phyloP scores from a whole-genome alignment of 2,888 invertebrate genomes.

The Yponomeuta cagnagella region DNA sequence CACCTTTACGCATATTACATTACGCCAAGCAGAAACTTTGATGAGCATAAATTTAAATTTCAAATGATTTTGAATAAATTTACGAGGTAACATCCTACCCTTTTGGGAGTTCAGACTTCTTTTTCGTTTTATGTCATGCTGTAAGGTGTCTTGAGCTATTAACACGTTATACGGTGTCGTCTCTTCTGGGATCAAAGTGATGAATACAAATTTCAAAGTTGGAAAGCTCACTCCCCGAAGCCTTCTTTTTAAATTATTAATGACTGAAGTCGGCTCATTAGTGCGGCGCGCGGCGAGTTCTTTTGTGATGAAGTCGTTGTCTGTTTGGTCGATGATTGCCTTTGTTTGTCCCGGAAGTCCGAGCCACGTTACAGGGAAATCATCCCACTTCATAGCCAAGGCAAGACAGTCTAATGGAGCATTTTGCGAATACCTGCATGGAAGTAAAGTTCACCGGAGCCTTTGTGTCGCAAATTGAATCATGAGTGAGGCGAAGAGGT shows the following conservation, averaged over 20 bases:
- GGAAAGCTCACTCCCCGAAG: not conserved
- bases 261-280: constrained; percentile 21
- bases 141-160: not conserved
- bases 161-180: not conserved
- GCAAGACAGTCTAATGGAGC: not conserved
- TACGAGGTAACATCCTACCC: constrained; percentile 48
- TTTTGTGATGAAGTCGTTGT: not conserved
- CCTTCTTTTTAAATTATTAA: not conserved
- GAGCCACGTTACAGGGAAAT: not conserved
- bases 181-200: not conserved
- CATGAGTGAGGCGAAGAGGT: constrained; percentile 37
- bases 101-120: constrained; percentile 44
- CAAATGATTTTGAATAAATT: constrained; percentile 64
- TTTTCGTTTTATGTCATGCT: constrained; percentile 22
- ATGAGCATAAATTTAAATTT: constrained; percentile 66
- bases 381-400: not conserved
- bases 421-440: not conserved
- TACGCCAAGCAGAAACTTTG: constrained; percentile 51
- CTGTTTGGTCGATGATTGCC: not conserved
- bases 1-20: constrained; percentile 34
- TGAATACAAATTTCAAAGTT: not conserved
- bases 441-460: constrained; percentile 22
- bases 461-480: constrained; percentile 55
- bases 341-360: constrained; percentile 1
- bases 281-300: not conserved